Base-by-base conservation (phyloP, 1,140 invertebrate genomes). In the Metopolophium dirhodum region DNA sequence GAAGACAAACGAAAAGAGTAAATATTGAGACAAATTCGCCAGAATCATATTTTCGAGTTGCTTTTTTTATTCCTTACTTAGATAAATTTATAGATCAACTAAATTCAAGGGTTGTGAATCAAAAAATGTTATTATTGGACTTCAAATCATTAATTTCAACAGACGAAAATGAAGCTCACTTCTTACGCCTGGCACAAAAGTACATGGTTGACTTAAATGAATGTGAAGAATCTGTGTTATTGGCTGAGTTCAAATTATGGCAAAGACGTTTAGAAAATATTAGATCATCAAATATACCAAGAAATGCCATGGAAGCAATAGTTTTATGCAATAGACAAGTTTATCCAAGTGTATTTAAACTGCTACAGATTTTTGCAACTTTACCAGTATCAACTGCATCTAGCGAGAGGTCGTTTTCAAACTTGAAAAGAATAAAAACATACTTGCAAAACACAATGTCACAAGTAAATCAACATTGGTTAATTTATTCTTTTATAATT, bases 121-220 rank as follows among this genome's bases (percentile, higher is more conserved):
- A n/a, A 49, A 88, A 88, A 88, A 20, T 88, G 8, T 51, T 47
- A 35, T 88, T 49, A 88, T 88, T 37, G 37, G 37, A 37, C 86
- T 88, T 88, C 45, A 88, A 88, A n/a, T 88, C 47, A 88, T 51
- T 88, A 88, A 88, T 88, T 51, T 83, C 82, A 83, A 83, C 22
- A 41, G 37, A 83, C 7, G 20, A 83, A 83, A 41, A 83, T 83
- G 37, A 41, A 83, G 22, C 1, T 23, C 20, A 41, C 82, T 83
- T 83, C 35, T 83, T 83, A 41, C 82, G 22, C 20, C 82, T 83
- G 82, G n/a, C 77, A 35, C 11, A 82, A 82, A n/a, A 82, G 20
- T 82, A 82, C 41, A n/a, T 49, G 45, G 7, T 87, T 87, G 85
- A 87, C 45, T 87, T 87, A 87, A 87, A 47, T 87, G 85, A 87